Conservation (phyloP, 2,113 vertebrate genomes). For the Mormoops blainvillei region DNA sequence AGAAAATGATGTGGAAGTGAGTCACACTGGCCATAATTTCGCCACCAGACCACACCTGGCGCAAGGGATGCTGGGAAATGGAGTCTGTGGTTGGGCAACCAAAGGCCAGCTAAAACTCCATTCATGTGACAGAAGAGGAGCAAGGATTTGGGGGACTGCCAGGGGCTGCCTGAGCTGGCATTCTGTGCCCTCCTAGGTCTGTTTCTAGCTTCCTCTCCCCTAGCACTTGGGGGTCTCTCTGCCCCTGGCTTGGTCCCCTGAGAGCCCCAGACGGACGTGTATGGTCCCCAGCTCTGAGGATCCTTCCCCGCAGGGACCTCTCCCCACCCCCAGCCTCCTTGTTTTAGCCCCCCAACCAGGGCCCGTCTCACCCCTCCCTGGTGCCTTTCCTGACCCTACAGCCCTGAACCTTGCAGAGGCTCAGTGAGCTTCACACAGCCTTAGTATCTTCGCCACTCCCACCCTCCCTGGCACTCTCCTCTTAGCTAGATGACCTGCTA, state of each 20-base stretch:
- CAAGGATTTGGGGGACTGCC: neutral
- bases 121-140: too few relatives aligned
- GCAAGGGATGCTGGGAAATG: neutral
- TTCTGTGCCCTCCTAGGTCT: neutral
- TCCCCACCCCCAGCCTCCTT: neutral
- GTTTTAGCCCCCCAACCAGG: neutral
- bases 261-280: too few relatives aligned
- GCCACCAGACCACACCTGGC: neutral
- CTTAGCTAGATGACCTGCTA: neutral
- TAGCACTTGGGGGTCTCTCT: neutral
- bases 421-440: rapidly evolving
- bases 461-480: too few relatives aligned
- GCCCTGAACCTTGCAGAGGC: rapidly evolving
- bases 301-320: neutral
- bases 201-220: neutral
- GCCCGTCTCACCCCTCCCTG: neutral
- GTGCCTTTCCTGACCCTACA: neutral
- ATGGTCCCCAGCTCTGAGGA: too few relatives aligned
- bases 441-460: neutral
- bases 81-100: neutral
- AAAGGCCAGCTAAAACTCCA: rapidly evolving
- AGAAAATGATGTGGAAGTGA: neutral
- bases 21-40: too few relatives aligned
- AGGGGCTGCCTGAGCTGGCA: neutral
- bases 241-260: neutral